These are phyloP conservation scores for Ectemnius cavifrons DNA, from an alignment of 2,888 invertebrate genomes.

Conservation along the genomic window DNA sequence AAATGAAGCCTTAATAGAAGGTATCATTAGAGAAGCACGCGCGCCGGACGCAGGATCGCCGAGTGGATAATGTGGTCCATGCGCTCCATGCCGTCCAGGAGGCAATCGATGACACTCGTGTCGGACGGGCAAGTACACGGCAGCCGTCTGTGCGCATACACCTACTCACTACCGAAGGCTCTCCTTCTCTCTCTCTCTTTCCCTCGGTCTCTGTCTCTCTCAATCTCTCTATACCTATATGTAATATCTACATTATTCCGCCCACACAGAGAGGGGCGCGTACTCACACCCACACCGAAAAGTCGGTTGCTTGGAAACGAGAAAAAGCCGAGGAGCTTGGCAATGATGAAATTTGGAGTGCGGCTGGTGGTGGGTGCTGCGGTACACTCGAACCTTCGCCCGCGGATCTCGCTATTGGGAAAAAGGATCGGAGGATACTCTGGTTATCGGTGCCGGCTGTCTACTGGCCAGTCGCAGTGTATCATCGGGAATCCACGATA, in stretches of 20 bases:
- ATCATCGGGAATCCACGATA: too few species aligned
- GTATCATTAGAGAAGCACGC: constrained; percentile 41
- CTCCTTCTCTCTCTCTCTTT: background rate
- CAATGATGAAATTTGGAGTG: constrained; percentile 44
- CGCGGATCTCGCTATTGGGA: background rate
- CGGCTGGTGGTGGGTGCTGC: constrained; percentile 42
- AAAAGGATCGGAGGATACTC: too few species aligned
- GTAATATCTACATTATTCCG: constrained; percentile 5
- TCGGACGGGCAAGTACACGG: background rate
- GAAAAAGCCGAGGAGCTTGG: constrained; percentile 48
- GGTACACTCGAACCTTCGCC: constrained; percentile 31
- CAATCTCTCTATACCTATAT: constrained; percentile 2
- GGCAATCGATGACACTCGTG: constrained; percentile 46
- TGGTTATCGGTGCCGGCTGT: too few species aligned
- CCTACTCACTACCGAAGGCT: background rate
- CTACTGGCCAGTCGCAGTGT: too few species aligned
- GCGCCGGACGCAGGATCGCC: constrained; percentile 23
- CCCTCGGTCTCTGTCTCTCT: constrained; percentile 10
- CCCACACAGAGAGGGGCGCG: constrained; percentile 6
- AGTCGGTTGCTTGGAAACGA: constrained; percentile 56
- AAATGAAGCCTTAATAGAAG: constrained; percentile 49
- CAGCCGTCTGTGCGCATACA: constrained; percentile 8
- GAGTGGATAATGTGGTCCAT: constrained; percentile 31
- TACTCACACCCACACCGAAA: constrained; percentile 1
- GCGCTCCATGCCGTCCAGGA: constrained; percentile 34